Evolutionary conservation across 2,888 invertebrate species (phyloP), one percentile per base, ranked within the genome.

Genomic region (Epistrophe eligans): DNA sequence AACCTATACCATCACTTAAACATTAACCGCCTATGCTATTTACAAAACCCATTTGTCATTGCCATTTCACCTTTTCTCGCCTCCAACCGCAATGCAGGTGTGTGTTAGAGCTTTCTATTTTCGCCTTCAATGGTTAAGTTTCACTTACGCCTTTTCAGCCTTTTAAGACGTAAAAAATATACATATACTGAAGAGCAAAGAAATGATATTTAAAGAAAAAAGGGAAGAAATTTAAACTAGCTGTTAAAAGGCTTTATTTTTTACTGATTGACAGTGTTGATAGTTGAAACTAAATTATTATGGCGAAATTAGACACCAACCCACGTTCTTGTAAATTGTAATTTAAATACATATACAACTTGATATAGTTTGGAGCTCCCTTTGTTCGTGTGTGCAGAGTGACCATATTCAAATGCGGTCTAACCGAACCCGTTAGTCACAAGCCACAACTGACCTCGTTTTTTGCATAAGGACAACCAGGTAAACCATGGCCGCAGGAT

Each of bases 231-330:
- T 76, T 74, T 66, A 79, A 76, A 84, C 71, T 84, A 80, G 76
- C 76, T 64, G 64, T 80, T 85, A 85, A 81, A 77, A 81, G 67
- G 81, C 62, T 85, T 81, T 84, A 48, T 72, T 77, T 84, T 81
- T 81, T 72, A 73, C 77, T 77, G 84, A 81, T 85, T 85, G 81
- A 81, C 77, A 85, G 67, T 81, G 72, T 73, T 77, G 81, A 85
- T 85, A 77, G 84, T 62, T 81, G 55, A 73, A 85, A 48, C 62
- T 81, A 57, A 85, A 81, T 81, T 85, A 85, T 77, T 70, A 73
- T 77, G 73, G 77, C 77, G 62, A 85, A 81, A 81, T 81, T 81
- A 73, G 84, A 85, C 77, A 77, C 72, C 73, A 81, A 81, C 72
- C 67, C 67, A 67, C 72, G 58, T 67, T 32, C 10, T 62, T 48